Base-by-base conservation (phyloP, 2,797 vertebrate species). In the Rhinophrynus dorsalis region DNA sequence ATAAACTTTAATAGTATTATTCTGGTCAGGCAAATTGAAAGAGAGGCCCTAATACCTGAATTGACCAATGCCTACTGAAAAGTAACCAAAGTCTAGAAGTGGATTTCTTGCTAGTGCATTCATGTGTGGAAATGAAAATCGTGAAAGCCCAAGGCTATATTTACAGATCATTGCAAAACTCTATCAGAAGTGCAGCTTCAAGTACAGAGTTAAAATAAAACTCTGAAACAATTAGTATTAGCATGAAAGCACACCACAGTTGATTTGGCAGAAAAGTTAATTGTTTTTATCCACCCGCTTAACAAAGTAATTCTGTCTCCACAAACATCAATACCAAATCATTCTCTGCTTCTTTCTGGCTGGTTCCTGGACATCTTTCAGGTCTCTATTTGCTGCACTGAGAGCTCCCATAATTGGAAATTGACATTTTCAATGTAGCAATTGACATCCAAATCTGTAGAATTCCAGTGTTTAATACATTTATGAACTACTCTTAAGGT, bases 221-320 rank as follows among this genome's bases (percentile, higher is more conserved):
- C 70, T 66, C 45, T n/a, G 29, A 58, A 73, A 73, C 62, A 73
- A 67, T 73, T 73, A 73, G 70, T 60, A 73, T 73, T 67, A 73
- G 70, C 62, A 73, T 73, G 62, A 73, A 55, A 66, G 70, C 62
- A 59, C 47, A 63, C 27, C 70, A 73, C 62, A 73, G 70, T 73
- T 73, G 62, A 73, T 66, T 73, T 73, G 70, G 70, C 70, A 73
- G 62, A 73, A 73, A 73, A 73, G 62, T 73, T 73, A 73, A 73
- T 73, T 73, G 70, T 67, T 73, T 73, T 73, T 73, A 73, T 73
- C 70, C 70, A 67, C 70, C 47, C 70, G 70, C 70, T 73, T 73
- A 66, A 73, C 62, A 67, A 52, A 66, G 70, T 73, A 73, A 73
- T 73, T 73, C 58, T 66, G 70, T 47, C 70, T 73, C 62, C 54